Conservation (phyloP, 2,888 invertebrate species). For the Notodonta ziczac region DNA sequence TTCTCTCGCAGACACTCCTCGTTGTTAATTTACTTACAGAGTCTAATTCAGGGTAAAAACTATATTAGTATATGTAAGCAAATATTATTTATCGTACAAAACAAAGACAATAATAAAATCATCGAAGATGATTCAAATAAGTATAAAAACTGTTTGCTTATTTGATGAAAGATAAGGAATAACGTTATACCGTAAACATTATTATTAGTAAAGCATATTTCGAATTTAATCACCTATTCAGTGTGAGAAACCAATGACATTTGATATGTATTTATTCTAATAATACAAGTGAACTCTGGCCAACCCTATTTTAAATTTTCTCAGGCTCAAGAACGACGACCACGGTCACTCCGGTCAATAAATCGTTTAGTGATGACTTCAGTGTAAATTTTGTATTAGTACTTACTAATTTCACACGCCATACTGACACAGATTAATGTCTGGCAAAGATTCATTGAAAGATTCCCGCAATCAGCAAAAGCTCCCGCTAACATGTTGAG, state of each 20-base stretch:
- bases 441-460: slow-evolving; percentile 41
- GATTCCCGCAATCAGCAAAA: slow-evolving; percentile 58
- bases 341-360: slow-evolving; percentile 19
- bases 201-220: slow-evolving; percentile 1
- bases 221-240: background rate
- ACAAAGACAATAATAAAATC: too few relatives aligned
- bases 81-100: too few relatives aligned
- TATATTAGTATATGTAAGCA: too few relatives aligned
- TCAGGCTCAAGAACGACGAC: slow-evolving; percentile 30
- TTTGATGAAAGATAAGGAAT: background rate
- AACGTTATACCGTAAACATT: background rate
- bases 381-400: slow-evolving; percentile 9
- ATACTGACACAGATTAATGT: slow-evolving; percentile 55
- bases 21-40: too few relatives aligned
- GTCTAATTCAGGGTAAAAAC: too few relatives aligned
- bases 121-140: too few relatives aligned
- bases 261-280: slow-evolving; percentile 51
- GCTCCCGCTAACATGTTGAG: slow-evolving; percentile 58
- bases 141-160: background rate
- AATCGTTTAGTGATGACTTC: slow-evolving; percentile 13
- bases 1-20: too few relatives aligned
- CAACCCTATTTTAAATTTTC: slow-evolving; percentile 31
- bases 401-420: slow-evolving; percentile 49
- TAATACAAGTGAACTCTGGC: slow-evolving; percentile 32
- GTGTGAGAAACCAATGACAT: slow-evolving; percentile 43